Evolutionary conservation across 2,113 vertebrate genomes (phyloP), one percentile per base, ranked within the genome.

Genomic region (Ciconia boyciana): DNA sequence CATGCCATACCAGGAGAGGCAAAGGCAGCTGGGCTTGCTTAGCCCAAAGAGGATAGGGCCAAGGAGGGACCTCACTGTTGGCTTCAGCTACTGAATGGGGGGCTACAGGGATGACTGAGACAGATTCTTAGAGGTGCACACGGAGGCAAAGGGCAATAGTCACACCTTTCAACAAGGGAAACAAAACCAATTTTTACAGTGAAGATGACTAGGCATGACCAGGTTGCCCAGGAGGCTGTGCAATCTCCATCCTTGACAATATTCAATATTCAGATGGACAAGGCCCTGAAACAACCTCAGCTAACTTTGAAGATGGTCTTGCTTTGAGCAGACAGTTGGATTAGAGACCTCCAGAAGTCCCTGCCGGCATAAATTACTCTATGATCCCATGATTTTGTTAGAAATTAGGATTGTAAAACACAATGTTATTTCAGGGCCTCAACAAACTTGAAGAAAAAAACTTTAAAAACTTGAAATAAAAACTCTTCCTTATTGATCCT

Each of bases 81-180:
- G 43, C 29, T 61, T 60, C 39, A 51, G 26, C 20, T 60, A 29
- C n/a, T 5, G 1, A 34, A 39, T 0, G 0, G 4, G 12, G 55
- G 8, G 11, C 10, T 43, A 46, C 9, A 83, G 7, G 1, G 5
- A 20, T 28, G 13, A n/a, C n/a, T 52, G 22, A 61, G 49, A n/a
- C 12, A 29, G 9, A 29, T 46, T 68, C 44, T 31, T 55, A 57
- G 12, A 48, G 24, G 8, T 41, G 26, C 31, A 49, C 21, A 44
- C 16, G 20, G 16, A 52, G 46, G 13, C 13, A 74, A 69, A 83
- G 4, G 14, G 6, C 8, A 83, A 32, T 6, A 62, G 24, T 2
- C 1, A 0, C 21, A 54, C 4, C n/a, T 49, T 58, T 31, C 21
- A 78, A 48, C 19, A 82, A 49, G 6, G 15, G 28, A 87, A 84